phyloP scores from a whole-genome alignment of 2,797 vertebrate species.

The Hephaestus fuliginosus region DNA sequence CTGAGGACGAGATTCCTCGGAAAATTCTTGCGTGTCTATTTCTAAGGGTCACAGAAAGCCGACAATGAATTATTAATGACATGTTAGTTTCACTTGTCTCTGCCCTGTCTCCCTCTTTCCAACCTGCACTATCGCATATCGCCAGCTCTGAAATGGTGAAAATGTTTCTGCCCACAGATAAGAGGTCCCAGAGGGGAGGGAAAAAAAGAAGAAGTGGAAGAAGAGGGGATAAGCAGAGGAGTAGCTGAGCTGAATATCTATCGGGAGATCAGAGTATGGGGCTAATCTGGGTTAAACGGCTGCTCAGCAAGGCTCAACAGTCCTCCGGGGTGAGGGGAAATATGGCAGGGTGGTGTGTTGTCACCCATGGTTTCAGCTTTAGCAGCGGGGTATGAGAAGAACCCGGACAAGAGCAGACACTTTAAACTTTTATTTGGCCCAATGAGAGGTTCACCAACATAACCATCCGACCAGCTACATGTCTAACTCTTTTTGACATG shows the following conservation, averaged over 20 bases:
- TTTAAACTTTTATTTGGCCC: background rate
- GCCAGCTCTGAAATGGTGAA: conserved; percentile 56
- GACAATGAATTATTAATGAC: conserved; percentile 70
- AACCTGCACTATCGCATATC: conserved; percentile 43
- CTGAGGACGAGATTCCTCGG: conserved; percentile 13
- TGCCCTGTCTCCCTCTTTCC: conserved; percentile 9
- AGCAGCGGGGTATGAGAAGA: conserved; percentile 8
- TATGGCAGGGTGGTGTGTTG: conserved; percentile 36
- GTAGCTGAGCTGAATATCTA: conserved; percentile 79
- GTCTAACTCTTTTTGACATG: background rate
- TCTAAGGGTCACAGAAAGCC: conserved; percentile 47
- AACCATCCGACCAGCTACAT: background rate
- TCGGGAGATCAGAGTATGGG: conserved; percentile 71
- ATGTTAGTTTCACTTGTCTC: conserved; percentile 55
- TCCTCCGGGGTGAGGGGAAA: conserved; percentile 43
- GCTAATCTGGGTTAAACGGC: conserved; percentile 79
- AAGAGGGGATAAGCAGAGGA: conserved; percentile 66
- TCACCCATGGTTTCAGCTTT: conserved; percentile 34
- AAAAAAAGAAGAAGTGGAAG: conserved; percentile 37
- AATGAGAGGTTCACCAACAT: background rate
- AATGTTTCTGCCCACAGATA: conserved; percentile 68
- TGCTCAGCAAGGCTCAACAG: conserved; percentile 61
- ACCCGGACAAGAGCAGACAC: background rate
- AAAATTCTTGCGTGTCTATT: conserved; percentile 32
- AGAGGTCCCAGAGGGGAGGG: conserved; percentile 55